Evolutionary conservation across 2,113 vertebrate species (phyloP).

Genomic region (Phyllopteryx taeniolatus): DNA sequence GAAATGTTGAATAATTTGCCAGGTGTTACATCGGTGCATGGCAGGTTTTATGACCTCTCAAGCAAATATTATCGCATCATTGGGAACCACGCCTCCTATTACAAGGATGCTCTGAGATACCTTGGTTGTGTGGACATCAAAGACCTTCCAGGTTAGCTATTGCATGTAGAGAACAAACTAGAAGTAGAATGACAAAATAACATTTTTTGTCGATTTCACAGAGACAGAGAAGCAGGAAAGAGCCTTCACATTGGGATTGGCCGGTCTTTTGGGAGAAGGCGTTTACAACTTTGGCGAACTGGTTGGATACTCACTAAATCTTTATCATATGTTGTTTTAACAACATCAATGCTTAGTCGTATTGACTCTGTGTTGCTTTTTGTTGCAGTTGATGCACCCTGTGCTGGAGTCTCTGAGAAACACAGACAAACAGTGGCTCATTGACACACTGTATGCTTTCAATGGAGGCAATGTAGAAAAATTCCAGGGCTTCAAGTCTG

Average conservation of each 20-base stretch:
- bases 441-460: constrained; percentile 94
- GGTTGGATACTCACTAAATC: constrained; percentile 66
- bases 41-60: constrained; percentile 95
- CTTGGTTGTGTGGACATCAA: constrained; percentile 92
- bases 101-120: constrained; percentile 91
- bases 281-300: constrained; percentile 98
- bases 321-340: background rate
- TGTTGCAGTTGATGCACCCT: constrained; percentile 90
- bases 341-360: background rate
- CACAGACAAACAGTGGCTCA: constrained; percentile 96
- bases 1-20: constrained; percentile 88
- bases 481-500: constrained; percentile 86
- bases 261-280: constrained; percentile 91
- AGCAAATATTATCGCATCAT: constrained; percentile 97
- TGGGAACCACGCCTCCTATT: constrained; percentile 91
- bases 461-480: constrained; percentile 93
- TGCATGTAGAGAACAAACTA: background rate
- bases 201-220: constrained; percentile 38
- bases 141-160: constrained; percentile 82
- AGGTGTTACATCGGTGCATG: constrained; percentile 92
- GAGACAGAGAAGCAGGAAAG: constrained; percentile 94
- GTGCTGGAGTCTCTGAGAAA: constrained; percentile 89
- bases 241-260: constrained; percentile 93
- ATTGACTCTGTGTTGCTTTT: background rate
- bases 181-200: background rate